A percentile compares a stretch with the other conserved stretches of the same genome.
Evolutionary conservation across 2,113 vertebrate species (phyloP).

Genomic region (Progne subis): DNA sequence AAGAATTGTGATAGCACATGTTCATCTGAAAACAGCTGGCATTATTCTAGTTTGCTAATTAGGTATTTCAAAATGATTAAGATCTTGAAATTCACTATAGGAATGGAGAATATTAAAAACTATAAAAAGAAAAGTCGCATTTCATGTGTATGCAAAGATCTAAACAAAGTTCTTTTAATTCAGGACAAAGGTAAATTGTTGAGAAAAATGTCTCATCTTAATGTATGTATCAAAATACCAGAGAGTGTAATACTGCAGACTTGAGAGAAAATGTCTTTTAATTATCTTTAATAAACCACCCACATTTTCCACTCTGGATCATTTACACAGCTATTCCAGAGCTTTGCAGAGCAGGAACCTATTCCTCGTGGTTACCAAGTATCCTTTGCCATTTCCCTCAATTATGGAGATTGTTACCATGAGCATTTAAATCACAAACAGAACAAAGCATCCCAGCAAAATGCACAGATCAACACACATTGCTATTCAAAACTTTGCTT

Average conservation of each 20-base stretch:
- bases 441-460: not conserved
- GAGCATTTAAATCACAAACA: not conserved
- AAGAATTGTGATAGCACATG: not conserved
- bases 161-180: not conserved
- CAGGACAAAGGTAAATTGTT: not conserved
- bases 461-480: not conserved
- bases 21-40: not conserved
- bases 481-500: not conserved
- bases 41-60: not conserved
- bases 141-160: not conserved
- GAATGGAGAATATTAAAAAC: not conserved
- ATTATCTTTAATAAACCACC: not conserved
- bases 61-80: not conserved
- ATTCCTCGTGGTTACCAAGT: not conserved
- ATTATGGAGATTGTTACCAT: not conserved
- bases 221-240: not conserved
- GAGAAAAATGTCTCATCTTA: not conserved
- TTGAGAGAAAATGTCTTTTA: not conserved
- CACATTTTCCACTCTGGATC: not conserved
- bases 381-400: not conserved
- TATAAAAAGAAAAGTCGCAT: not conserved
- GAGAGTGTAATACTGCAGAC: not conserved
- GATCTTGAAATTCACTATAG: not conserved
- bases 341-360: not conserved
- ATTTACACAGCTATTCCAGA: not conserved